Evolutionary conservation across 2,797 vertebrate species (phyloP).

Genomic region (Ambastaia sidthimunki): DNA sequence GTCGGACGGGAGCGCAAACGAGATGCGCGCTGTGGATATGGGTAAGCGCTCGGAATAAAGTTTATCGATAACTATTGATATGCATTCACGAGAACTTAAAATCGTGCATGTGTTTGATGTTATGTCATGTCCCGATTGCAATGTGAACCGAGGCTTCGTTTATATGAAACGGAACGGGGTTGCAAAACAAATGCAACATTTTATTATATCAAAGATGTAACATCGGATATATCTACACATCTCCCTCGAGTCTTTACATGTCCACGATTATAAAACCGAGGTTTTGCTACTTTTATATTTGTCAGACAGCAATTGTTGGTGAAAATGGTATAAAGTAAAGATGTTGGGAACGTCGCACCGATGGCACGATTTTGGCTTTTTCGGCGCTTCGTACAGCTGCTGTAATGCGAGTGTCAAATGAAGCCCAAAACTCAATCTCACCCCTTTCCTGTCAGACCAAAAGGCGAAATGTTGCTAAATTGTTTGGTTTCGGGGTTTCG

Average conservation of each 20-base stretch:
- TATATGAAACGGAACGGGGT: neutral
- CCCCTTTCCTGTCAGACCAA: neutral
- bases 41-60: conserved; percentile 46
- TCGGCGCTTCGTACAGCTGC: neutral
- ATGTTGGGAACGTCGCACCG: no score
- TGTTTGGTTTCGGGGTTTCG: neutral
- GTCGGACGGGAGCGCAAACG: conserved; percentile 29
- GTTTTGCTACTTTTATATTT: no score
- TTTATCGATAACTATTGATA: conserved; percentile 9
- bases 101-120: neutral
- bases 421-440: neutral
- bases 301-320: no score
- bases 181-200: neutral
- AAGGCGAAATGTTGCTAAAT: neutral
- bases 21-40: conserved; percentile 48
- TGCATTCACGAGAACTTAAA: neutral
- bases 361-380: neutral
- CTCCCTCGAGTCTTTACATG: neutral
- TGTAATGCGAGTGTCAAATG: neutral
- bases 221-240: no score
- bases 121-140: neutral
- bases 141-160: no score
- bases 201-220: no score
- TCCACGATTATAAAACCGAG: no score
- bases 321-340: no score